Base-by-base conservation (phyloP, 2,888 invertebrate genomes). In the Notodonta ziczac region DNA sequence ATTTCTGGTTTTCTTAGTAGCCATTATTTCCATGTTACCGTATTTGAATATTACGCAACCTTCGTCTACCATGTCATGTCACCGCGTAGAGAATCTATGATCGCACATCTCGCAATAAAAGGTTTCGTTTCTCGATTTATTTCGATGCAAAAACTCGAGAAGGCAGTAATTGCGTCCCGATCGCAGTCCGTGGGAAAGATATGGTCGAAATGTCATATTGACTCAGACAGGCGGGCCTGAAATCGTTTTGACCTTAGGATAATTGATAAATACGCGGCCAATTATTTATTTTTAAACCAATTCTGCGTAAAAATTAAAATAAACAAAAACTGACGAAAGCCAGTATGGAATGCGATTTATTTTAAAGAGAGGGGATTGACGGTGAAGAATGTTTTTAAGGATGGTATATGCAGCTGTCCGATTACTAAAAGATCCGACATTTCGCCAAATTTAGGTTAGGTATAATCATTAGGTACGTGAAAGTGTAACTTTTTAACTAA, bases 161-260 rank as follows among this genome's bases (percentile, higher is more conserved):
- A 78, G 80, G 70, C 75, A 74, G 84, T 89, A 89, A 90, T 88
- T 87, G 86, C 85, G 76, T 77, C 77, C 81, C 82, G 81, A 82
- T 81, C 78, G 70, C 74, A 76, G 74, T 78, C 79, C 91, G 90
- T 91, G 91, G 88, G 90, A 91, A 89, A 89, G 87, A 85, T 86
- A 88, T 88, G 88, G 81, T 84, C 88, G 87, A 91, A 90, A 89
- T 90, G 89, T 86, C 90, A 90, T 89, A 89, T 87, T 87, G 86
- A 85, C 84, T 84, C 80, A 81, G 32, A 63, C 63, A 64, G 68
- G 66, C 69, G 62, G 58, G 58, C 57, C 62, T 61, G 60, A 67
- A 73, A 73, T 73, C 62, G 71, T 70, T 76, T 67, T 66, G 71
- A 75, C 71, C 76, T 72, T 72, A 67, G 65, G 59, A 76, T 73